phyloP scores from a whole-genome alignment of 2,888 invertebrate genomes.

The Ferdinandea cuprea region DNA sequence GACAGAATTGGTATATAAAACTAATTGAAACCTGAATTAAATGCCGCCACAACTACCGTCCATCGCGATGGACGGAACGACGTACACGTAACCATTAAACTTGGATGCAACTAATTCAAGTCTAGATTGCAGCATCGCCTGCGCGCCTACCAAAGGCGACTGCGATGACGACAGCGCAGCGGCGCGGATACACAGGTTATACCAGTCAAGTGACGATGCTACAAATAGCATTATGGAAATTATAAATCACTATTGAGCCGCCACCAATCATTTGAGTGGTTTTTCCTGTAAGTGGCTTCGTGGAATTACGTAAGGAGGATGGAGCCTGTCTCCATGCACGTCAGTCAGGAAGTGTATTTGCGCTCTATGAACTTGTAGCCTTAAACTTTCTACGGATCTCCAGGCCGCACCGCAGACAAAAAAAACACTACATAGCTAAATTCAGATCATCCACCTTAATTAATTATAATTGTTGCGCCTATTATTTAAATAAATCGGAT shows the following conservation, averaged over 20 bases:
- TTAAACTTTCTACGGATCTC: constrained; percentile 54
- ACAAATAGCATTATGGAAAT: constrained; percentile 54
- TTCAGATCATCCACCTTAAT: constrained; percentile 37
- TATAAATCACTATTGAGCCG: constrained; percentile 42
- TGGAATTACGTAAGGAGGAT: constrained; percentile 56
- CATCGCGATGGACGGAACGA: not conserved
- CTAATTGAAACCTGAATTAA: constrained; percentile 53
- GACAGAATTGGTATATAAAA: constrained; percentile 11
- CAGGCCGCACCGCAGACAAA: not conserved
- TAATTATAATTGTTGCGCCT: constrained; percentile 35
- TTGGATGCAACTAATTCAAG: constrained; percentile 23
- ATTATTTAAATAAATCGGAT: constrained; percentile 29
- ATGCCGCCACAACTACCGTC: constrained; percentile 6
- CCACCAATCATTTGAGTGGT: constrained; percentile 37
- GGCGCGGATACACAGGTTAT: constrained; percentile 30
- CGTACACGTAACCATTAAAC: constrained; percentile 22
- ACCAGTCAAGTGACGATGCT: constrained; percentile 46
- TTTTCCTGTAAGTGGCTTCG: constrained; percentile 19
- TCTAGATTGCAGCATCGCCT: constrained; percentile 35
- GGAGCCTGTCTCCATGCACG: constrained; percentile 7
- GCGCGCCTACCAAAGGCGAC: constrained; percentile 4
- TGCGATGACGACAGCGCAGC: not conserved
- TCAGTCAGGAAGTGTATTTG: constrained; percentile 47
- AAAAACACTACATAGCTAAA: not conserved
- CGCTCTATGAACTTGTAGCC: constrained; percentile 57